Evolutionary conservation across 2,797 vertebrate genomes (phyloP).

Genomic region (Poeciliopsis paucimaculata): DNA sequence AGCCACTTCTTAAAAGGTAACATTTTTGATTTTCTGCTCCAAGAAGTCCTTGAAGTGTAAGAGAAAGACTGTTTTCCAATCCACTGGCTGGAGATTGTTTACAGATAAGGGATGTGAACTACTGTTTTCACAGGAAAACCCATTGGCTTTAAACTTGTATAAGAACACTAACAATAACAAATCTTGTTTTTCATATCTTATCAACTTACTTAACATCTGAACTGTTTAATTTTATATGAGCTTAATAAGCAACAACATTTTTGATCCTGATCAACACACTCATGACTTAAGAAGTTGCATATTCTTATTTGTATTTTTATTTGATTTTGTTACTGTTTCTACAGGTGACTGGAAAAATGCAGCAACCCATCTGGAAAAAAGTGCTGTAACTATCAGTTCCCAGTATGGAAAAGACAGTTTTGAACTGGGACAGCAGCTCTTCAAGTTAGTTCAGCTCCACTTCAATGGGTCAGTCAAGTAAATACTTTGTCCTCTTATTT

Average conservation of each 20-base stretch:
- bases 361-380: conserved; percentile 84
- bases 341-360: conserved; percentile 90
- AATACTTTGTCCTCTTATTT: not conserved
- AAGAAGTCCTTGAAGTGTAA: not conserved
- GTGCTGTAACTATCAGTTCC: conserved; percentile 76
- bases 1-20: not conserved
- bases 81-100: not conserved
- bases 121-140: not conserved
- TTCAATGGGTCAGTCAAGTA: conserved; percentile 89
- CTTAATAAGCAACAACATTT: not conserved
- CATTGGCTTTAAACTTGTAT: not conserved
- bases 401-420: conserved; percentile 89
- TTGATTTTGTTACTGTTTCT: conserved; percentile 10
- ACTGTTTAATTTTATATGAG: not conserved
- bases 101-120: not conserved
- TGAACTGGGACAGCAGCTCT: conserved; percentile 90
- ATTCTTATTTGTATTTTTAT: not conserved
- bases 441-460: conserved; percentile 92
- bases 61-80: not conserved
- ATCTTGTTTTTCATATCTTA: not conserved
- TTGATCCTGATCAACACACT: not conserved
- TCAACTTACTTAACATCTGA: not conserved
- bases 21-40: not conserved
- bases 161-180: not conserved
- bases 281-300: not conserved